Evolutionary conservation across 2,888 invertebrate species (phyloP), one percentile per base, ranked within the genome.

Genomic region (Saturnia pavonia): DNA sequence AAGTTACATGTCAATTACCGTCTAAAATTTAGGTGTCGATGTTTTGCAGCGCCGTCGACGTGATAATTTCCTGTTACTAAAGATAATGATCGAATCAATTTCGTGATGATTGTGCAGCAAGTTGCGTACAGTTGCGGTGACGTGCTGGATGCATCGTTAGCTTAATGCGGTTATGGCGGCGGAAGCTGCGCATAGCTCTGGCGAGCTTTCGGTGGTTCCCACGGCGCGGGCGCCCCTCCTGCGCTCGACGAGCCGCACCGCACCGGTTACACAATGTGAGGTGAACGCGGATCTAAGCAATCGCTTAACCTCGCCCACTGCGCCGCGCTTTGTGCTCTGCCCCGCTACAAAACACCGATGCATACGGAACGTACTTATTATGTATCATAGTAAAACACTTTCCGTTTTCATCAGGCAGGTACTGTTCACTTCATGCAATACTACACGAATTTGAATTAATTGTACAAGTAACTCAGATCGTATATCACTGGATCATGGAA

Each of bases 231-330:
- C 82, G 81, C 87, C 84, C 87, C 86, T 83, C 82, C 84, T 83
- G 83, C 85, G 77, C 78, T 27, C 57, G 57, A 6, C 25, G 57
- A 60, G 25, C 80, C 81, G 74, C 83, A 75, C 48, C 48, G 83
- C 85, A 19, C 65, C 57, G 84, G 88, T 94, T 94, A 91, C 93
- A 94, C 93, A 94, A 93, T 92, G 89, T 91, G 89, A 92, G 92
- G 92, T 92, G 92, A 93, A 93, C 93, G 91, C 92, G 93, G 93
- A 93, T 94, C 93, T 93, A 92, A 92, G 92, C 93, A 93, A 92
- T 92, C 92, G 92, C 91, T 94, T 92, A 93, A 93, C 93, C 93
- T 93, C 93, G 92, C 93, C 93, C 92, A 92, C 89, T 89, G 89
- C 88, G 88, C 88, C 86, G 86, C 82, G 80, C 80, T 71, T 65